These are phyloP conservation scores for Podarcis siculus DNA, from an alignment of 2,797 vertebrate genomes.

Conservation along the genomic window DNA sequence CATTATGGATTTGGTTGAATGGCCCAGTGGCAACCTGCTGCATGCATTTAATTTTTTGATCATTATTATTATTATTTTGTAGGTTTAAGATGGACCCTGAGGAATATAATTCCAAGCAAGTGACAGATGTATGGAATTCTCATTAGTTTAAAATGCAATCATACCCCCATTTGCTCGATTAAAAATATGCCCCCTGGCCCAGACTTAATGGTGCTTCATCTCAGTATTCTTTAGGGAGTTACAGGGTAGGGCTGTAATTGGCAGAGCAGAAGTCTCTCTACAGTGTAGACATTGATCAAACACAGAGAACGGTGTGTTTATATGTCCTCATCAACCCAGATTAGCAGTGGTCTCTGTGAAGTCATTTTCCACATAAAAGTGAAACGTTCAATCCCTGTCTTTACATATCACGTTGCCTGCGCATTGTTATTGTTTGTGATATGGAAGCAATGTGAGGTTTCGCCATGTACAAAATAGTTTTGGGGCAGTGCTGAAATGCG, in stretches of 20 bases:
- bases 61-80: not conserved
- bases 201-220: constrained; percentile 38
- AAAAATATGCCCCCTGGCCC: constrained; percentile 41
- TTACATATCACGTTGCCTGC: not conserved
- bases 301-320: not conserved
- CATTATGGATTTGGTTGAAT: not conserved
- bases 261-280: constrained; percentile 18
- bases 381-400: not conserved
- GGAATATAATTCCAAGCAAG: constrained; percentile 34
- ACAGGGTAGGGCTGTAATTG: constrained; percentile 16
- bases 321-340: not conserved
- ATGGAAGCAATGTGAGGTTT: not conserved
- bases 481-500: not conserved
- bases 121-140: constrained; percentile 25
- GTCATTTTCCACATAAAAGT: not conserved
- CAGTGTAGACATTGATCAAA: not conserved
- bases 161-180: not conserved
- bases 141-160: constrained; percentile 36
- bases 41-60: constrained; percentile 32
- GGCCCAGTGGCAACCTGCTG: not conserved
- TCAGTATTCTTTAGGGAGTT: constrained; percentile 25
- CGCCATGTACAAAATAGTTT: not conserved
- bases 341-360: constrained; percentile 11
- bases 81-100: constrained; percentile 4
- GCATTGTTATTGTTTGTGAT: not conserved